These are phyloP conservation scores for Cyrtonyx montezumae DNA, from an alignment of 2,113 vertebrate species.

Conservation along the genomic window DNA sequence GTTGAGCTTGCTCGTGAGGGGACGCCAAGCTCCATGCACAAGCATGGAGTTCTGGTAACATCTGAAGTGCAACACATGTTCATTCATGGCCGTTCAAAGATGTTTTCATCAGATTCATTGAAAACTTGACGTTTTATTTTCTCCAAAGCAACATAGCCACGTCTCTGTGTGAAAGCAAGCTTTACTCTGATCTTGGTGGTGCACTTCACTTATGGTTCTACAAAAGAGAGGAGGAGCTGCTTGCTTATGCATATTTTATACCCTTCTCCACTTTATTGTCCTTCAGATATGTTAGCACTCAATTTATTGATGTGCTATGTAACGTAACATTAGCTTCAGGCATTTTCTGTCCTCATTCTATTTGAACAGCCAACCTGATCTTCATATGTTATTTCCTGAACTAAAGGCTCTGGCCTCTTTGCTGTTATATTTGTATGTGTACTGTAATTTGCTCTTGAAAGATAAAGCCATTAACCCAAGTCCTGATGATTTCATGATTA, in stretches of 20 bases:
- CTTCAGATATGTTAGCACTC: not conserved
- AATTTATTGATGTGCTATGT: constrained; percentile 19
- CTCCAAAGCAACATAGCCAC: not conserved
- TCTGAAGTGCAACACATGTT: not conserved
- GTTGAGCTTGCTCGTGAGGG: not conserved
- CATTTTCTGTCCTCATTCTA: constrained; percentile 16
- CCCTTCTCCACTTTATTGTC: not conserved
- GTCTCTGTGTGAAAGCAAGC: not conserved
- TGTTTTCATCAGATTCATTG: not conserved
- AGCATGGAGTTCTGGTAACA: not conserved
- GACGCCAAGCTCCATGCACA: not conserved
- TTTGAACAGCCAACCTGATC: constrained; percentile 21
- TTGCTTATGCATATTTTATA: not conserved
- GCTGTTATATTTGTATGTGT: not conserved
- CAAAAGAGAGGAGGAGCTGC: not conserved
- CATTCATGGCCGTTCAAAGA: not conserved
- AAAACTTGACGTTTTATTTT: not conserved
- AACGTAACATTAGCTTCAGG: constrained; percentile 28
- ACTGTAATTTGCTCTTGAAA: not conserved
- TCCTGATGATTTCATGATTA: not conserved
- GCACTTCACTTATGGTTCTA: not conserved
- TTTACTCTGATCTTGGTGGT: not conserved
- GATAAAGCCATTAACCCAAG: not conserved
- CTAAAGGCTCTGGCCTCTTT: constrained; percentile 2
- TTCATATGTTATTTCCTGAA: not conserved